These are phyloP conservation scores for Xanthorhoe designata DNA, from an alignment of 2,888 invertebrate genomes.

Conservation along the genomic window DNA sequence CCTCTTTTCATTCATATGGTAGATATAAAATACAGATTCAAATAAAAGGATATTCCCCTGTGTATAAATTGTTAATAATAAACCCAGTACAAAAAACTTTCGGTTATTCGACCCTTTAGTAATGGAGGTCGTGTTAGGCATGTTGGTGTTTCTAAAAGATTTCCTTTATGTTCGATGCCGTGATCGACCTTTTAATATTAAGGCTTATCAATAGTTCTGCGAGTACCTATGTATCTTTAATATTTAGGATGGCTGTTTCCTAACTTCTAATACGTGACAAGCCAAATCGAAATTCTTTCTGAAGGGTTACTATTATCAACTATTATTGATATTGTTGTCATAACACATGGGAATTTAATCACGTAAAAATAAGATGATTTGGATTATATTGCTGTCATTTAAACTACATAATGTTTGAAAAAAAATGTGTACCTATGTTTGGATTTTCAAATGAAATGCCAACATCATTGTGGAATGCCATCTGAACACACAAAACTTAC, in stretches of 20 bases:
- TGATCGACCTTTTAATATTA: constrained; percentile 41
- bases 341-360: too few relatives aligned
- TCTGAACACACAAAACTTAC: too few relatives aligned
- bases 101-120: constrained; percentile 17
- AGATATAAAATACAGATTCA: background rate
- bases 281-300: constrained; percentile 1
- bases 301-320: too few relatives aligned
- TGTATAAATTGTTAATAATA: constrained; percentile 2
- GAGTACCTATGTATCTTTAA: constrained; percentile 30
- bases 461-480: too few relatives aligned
- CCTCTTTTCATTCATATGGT: background rate
- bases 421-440: too few relatives aligned
- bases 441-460: too few relatives aligned
- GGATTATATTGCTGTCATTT: too few relatives aligned
- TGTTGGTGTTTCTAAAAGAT: constrained; percentile 9
- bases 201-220: constrained; percentile 40
- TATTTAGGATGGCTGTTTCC: constrained; percentile 30
- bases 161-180: constrained; percentile 34
- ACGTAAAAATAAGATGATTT: too few relatives aligned
- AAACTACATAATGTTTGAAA: too few relatives aligned
- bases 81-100: constrained; percentile 12
- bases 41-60: background rate
- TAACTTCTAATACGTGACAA: constrained; percentile 8
- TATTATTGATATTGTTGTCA: too few relatives aligned
- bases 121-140: constrained; percentile 17